Conservation (phyloP, 2,113 vertebrate species). For the Coptodon bakossiorum region DNA sequence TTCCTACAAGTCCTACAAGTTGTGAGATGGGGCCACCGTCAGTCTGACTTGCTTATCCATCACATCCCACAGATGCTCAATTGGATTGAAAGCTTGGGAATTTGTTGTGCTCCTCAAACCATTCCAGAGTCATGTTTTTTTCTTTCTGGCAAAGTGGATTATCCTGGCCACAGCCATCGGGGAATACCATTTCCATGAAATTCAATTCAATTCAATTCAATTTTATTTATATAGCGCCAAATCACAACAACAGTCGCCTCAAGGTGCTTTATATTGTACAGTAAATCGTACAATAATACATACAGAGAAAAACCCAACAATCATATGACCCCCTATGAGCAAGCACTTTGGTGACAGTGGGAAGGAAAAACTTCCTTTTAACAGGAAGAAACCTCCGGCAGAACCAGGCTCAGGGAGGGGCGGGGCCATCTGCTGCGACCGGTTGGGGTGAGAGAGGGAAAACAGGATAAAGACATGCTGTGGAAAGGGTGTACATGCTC, state of each 20-base stretch:
- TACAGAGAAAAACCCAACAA: background rate
- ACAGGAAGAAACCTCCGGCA: background rate
- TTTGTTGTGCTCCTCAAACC: background rate
- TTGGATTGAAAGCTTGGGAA: background rate
- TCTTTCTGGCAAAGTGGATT: background rate
- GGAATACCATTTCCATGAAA: background rate
- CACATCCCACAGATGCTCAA: background rate
- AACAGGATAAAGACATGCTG: accelerated
- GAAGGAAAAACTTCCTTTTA: background rate
- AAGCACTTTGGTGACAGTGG: background rate
- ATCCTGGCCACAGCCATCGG: accelerated
- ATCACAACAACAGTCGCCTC: background rate
- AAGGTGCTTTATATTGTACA: accelerated
- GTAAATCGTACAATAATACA: background rate
- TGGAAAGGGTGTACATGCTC: background rate
- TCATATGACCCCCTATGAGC: accelerated
- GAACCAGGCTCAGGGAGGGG: background rate
- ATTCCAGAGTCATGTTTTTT: background rate
- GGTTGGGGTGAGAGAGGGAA: background rate
- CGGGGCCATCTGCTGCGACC: accelerated
- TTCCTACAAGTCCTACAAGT: background rate
- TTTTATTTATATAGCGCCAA: background rate
- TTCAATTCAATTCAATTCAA: background rate
- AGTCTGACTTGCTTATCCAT: background rate
- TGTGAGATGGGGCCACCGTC: background rate